Conservation (phyloP, 1,140 invertebrate genomes). For the Trypoxylus dichotomus region DNA sequence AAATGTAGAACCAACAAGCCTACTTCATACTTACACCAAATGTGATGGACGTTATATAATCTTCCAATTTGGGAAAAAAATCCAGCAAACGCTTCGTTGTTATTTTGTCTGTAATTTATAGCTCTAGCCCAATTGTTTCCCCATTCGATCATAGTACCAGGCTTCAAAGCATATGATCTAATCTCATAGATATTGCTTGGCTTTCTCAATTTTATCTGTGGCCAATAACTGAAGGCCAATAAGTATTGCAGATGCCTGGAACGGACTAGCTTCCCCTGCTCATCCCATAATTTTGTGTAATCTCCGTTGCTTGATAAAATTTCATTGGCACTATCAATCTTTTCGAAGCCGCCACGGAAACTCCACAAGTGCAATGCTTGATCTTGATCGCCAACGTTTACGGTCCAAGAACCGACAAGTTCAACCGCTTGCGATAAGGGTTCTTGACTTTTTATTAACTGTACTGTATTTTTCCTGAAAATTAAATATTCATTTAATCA, state of each 20-base stretch:
- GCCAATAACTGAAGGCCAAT: slow-evolving; percentile 89
- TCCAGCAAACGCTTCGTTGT: slow-evolving; percentile 92
- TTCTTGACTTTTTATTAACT: slow-evolving; percentile 75
- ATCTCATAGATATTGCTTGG: slow-evolving; percentile 92
- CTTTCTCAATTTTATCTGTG: slow-evolving; percentile 70
- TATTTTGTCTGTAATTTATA: slow-evolving; percentile 85
- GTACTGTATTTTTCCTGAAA: slow-evolving; percentile 78
- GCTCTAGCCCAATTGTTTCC: slow-evolving; percentile 98
- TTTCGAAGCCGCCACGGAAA: slow-evolving; percentile 89
- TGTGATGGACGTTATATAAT: slow-evolving; percentile 95
- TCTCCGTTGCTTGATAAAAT: slow-evolving; percentile 70
- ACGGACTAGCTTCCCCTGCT: slow-evolving; percentile 81
- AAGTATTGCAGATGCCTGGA: slow-evolving; percentile 91
- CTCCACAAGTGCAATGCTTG: slow-evolving; percentile 95
- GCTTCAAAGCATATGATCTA: slow-evolving; percentile 85
- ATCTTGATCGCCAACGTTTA: slow-evolving; percentile 96
- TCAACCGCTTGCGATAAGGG: slow-evolving; percentile 68
- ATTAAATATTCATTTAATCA: too few relatives aligned
- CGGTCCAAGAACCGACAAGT: slow-evolving; percentile 83
- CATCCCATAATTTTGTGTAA: slow-evolving; percentile 75
- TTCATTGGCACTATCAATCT: slow-evolving; percentile 78
- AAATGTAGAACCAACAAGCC: background rate
- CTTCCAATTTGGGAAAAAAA: slow-evolving; percentile 97
- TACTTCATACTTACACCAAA: slow-evolving; percentile 83
- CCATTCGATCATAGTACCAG: slow-evolving; percentile 99